Evolutionary conservation across 2,888 invertebrate genomes (phyloP), one percentile per base, ranked within the genome.

Genomic region (Agonopterix arenella): DNA sequence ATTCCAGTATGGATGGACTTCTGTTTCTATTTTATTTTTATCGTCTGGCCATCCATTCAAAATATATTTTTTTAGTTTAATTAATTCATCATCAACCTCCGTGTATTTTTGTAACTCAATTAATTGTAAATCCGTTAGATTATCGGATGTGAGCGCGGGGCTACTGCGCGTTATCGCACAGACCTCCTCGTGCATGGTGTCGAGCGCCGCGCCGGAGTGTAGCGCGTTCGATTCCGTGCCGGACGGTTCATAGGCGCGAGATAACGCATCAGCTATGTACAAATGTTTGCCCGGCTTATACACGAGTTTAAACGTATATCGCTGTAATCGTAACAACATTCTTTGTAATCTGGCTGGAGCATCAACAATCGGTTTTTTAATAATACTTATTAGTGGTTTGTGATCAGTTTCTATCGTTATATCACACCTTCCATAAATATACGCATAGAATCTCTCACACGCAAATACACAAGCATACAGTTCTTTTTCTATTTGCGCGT

Each of bases 401-500:
- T 13, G 13, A 13, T 13, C 13, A 13, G 13, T 13, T 13, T 13
- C 13, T 13, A 13, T 13, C 13, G 13, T 13, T 13, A 13, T 13
- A 2, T 13, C 13, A 13, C 13, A 13, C 13, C 13, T 13, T 13
- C 13, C 13, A 13, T 13, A 13, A 13, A 13, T 13, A 2, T 13
- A 13, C 13, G 13, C 13, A 13, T 13, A 13, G 13, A 13, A 13
- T 13, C 13, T 13, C 13, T 13, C 13, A 13, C 13, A 43, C 59
- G 48, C 58, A 41, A 55, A 58, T 1, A 56, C 53, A 46, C 50
- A 46, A 2, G 57, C 57, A 11, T 48, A 53, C 8, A 57, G 40
- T 46, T 59, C 57, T 52, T 56, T 59, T 48, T 59, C 56, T 1
- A 58, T 56, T 47, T 55, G 55, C 8, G 56, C 54, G 42, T 56